Conservation (phyloP, 2,888 invertebrate species). For the Agapostemon virescens region DNA sequence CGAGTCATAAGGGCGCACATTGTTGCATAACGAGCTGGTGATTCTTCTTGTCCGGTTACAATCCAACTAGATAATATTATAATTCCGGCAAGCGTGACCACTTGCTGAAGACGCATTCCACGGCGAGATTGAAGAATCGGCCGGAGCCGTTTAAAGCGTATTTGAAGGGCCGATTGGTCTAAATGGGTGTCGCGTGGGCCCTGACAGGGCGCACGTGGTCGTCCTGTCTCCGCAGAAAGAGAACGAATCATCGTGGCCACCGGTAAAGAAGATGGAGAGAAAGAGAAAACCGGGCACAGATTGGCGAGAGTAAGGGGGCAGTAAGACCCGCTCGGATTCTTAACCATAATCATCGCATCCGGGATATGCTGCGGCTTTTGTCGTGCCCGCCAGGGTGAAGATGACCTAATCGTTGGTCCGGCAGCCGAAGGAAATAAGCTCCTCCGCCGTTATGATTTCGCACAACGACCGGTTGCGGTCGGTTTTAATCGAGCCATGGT, state of each 20-base stretch:
- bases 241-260: constrained; percentile 29
- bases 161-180: constrained; percentile 69
- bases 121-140: constrained; percentile 61
- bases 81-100: constrained; percentile 50
- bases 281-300: not conserved
- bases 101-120: constrained; percentile 57
- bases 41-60: constrained; percentile 59
- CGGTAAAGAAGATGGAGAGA: constrained; percentile 13
- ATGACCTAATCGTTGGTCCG: constrained; percentile 59
- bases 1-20: constrained; percentile 22
- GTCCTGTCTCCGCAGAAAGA: constrained; percentile 61
- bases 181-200: constrained; percentile 75
- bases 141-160: constrained; percentile 58
- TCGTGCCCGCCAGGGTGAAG: constrained; percentile 59
- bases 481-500: constrained; percentile 32
- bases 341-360: constrained; percentile 74
- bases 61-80: constrained; percentile 61
- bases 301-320: constrained; percentile 16
- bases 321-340: constrained; percentile 61
- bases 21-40: constrained; percentile 48
- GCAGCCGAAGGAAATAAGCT: constrained; percentile 34
- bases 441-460: not conserved
- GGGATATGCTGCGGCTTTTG: constrained; percentile 67
- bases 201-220: constrained; percentile 75
- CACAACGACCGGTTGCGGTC: constrained; percentile 11